phyloP scores from a whole-genome alignment of 2,888 invertebrate species.

The Cynaeus angustus region DNA sequence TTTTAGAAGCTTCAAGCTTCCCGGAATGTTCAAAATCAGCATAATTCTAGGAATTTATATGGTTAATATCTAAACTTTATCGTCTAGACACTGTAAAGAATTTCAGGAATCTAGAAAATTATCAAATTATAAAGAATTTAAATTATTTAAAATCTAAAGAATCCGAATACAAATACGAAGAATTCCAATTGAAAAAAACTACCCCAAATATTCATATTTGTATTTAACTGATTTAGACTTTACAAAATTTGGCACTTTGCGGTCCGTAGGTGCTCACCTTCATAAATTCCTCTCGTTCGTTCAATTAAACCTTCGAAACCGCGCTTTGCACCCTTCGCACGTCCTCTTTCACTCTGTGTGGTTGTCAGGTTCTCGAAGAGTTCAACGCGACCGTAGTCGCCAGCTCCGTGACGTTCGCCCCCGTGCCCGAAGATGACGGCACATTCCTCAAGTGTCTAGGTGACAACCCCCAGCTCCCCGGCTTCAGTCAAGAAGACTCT shows the following conservation, averaged over 20 bases:
- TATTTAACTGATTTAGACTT: too few species aligned
- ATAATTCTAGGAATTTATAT: too few species aligned
- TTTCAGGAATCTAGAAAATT: too few species aligned
- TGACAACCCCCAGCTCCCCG: constrained; percentile 86
- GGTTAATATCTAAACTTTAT: too few species aligned
- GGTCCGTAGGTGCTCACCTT: neutral
- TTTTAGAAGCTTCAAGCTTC: too few species aligned
- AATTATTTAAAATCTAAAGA: too few species aligned
- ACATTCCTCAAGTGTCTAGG: constrained; percentile 89
- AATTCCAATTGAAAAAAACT: too few species aligned
- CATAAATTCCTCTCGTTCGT: neutral
- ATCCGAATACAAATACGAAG: too few species aligned
- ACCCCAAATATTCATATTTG: too few species aligned
- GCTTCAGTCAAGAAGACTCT: constrained; percentile 85
- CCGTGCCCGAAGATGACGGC: constrained; percentile 89
- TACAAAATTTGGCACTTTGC: neutral
- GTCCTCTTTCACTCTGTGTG: constrained; percentile 1
- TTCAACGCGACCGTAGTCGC: constrained; percentile 83
- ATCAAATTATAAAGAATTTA: too few species aligned
- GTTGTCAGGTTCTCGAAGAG: constrained; percentile 76
- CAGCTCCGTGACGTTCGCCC: constrained; percentile 86
- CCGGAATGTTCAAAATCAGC: too few species aligned
- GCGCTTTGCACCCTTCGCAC: neutral
- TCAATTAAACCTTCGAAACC: neutral
- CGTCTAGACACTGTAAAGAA: too few species aligned